These are phyloP conservation scores for Sapajus apella DNA, from an alignment of 2,113 vertebrate genomes.

Conservation along the genomic window DNA sequence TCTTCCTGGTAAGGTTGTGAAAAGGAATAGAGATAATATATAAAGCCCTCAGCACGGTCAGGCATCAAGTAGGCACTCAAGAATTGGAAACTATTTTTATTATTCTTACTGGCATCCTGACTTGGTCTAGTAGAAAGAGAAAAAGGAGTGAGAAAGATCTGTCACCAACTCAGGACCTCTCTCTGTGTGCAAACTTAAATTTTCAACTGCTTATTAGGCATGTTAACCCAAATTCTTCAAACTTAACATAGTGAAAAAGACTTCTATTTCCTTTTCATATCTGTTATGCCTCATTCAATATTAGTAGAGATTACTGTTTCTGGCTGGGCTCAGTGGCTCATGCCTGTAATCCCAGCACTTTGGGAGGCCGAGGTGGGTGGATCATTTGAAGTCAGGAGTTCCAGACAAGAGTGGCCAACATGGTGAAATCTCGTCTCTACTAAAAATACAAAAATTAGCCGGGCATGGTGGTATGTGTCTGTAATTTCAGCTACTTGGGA, in stretches of 20 bases:
- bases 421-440: too few relatives aligned
- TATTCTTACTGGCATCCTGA: not conserved
- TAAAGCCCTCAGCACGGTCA: not conserved
- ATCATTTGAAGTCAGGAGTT: too few relatives aligned
- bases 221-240: constrained; percentile 11
- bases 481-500: too few relatives aligned
- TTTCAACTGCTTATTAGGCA: not conserved
- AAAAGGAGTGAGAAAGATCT: not conserved
- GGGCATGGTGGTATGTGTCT: too few relatives aligned
- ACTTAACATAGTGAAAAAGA: not conserved
- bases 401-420: too few relatives aligned
- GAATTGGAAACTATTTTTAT: constrained; percentile 19
- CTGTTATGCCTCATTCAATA: not conserved
- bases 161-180: not conserved
- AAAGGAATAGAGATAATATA: not conserved
- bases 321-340: too few relatives aligned
- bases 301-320: not conserved
- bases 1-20: not conserved
- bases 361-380: too few relatives aligned
- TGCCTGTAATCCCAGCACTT: too few relatives aligned
- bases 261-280: not conserved
- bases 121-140: constrained; percentile 11
- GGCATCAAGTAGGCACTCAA: not conserved
- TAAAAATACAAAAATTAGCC: too few relatives aligned
- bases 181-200: not conserved